A percentile compares a stretch with the other conserved stretches of the same genome.
Conservation (phyloP, 2,113 vertebrate species). For the Ctenomys sociabilis region DNA sequence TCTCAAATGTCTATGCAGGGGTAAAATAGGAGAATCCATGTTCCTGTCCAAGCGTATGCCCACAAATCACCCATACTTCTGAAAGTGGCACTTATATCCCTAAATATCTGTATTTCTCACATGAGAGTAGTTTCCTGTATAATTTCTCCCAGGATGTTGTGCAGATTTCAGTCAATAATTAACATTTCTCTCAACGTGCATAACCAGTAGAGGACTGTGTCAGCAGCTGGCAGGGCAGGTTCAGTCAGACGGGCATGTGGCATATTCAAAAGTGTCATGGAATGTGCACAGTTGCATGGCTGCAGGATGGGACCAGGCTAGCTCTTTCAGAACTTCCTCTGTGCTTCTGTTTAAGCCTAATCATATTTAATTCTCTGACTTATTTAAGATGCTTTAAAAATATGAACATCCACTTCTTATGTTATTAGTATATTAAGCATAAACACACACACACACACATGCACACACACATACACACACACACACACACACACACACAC, state of each 20-base stretch:
- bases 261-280: neutral
- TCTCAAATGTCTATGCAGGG: neutral
- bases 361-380: neutral
- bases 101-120: neutral
- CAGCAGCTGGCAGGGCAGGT: neutral
- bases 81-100: neutral
- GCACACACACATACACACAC: neutral
- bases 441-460: neutral
- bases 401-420: neutral
- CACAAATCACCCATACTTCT: neutral
- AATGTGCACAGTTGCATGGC: fast-evolving
- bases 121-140: neutral
- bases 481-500: no score
- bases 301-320: neutral
- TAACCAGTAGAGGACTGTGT: neutral
- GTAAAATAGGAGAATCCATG: neutral
- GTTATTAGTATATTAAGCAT: neutral
- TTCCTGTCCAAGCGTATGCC: neutral
- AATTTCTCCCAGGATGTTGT: neutral
- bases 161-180: constrained; percentile 51
- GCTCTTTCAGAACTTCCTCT: neutral
- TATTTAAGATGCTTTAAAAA: neutral
- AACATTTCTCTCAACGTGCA: neutral
- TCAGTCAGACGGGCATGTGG: neutral
- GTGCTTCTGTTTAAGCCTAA: neutral